Base-by-base conservation (phyloP, 2,888 invertebrate genomes). In the Cheilosia pagana region DNA sequence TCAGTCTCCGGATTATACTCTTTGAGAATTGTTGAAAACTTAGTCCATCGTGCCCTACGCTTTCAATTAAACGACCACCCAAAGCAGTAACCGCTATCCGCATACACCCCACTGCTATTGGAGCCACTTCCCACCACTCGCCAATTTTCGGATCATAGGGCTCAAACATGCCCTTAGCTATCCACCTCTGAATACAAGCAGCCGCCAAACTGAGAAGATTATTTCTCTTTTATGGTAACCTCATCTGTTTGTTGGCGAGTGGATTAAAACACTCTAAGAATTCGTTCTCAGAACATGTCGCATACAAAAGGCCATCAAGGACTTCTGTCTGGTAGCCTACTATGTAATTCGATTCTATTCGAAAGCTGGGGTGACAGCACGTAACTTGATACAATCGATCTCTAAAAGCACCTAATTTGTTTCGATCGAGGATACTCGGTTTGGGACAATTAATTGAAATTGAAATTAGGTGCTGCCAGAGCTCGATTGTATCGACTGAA, bases 1-100 rank as follows among this genome's bases (percentile, higher is more conserved):
- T 72, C 16, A 60, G 71, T 72, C 5, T 43, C 43, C 2, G 71
- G 71, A 25, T 72, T 60, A 43, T 72, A 72, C 50, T 72, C 43
- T 53, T 72, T 60, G 14, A 62, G 52, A 6, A 52, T 72, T 43
- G 60, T 72, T 39, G 43, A 52, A 28, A 60, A 62, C 12, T 52
- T 0, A 41, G 19, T 0, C 71, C 71, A 62, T 62, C 71, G 7
- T 72, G 60, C 4, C 71, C 71, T 5, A 60, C 71, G 19, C 60
- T 48, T 0, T 41, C 71, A n/a, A 72, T 21, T 28, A 72, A 23
- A n/a, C 53, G 39, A 12, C 59, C 59, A 62, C 43, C 53, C 1
- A 72, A 60, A 2, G 52, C 5, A 8, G 71, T 72, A 3, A 72
- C 60, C 3, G 60, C 25, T 0, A 62, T 62, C n/a, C 43, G 41